A percentile compares a stretch with the other conserved stretches of the same genome.
Evolutionary conservation across 2,797 vertebrate species (phyloP).

Genomic region (Ateles fusciceps): DNA sequence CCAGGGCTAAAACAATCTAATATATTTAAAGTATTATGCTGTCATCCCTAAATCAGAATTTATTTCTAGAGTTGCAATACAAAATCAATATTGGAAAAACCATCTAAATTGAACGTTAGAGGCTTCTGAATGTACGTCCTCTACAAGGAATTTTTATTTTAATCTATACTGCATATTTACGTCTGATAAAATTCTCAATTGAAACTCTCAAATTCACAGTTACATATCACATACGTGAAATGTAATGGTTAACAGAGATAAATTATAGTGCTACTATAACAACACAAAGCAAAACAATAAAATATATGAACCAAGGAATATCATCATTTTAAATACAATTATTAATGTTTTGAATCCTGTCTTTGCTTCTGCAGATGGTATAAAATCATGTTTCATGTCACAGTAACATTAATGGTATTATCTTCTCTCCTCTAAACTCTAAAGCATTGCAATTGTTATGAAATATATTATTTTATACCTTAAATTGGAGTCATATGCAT

Average conservation of each 20-base stretch:
- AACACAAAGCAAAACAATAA: slow-evolving; percentile 14
- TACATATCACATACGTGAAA: neutral
- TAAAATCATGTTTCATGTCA: neutral
- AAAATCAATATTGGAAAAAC: slow-evolving; percentile 67
- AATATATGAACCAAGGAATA: neutral
- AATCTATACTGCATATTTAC: slow-evolving; percentile 32
- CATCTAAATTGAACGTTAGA: slow-evolving; percentile 61
- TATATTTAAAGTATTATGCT: slow-evolving; percentile 59
- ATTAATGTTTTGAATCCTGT: neutral
- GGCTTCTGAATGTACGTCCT: neutral
- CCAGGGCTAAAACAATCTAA: slow-evolving; percentile 47
- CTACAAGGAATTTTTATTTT: slow-evolving; percentile 57
- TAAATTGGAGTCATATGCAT: neutral
- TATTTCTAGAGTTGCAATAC: slow-evolving; percentile 59
- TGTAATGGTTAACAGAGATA: neutral
- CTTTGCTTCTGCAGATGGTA: neutral
- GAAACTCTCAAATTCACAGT: slow-evolving; percentile 25
- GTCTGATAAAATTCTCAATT: slow-evolving; percentile 37
- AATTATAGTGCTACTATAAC: neutral
- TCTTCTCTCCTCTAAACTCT: neutral
- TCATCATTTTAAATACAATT: slow-evolving; percentile 3
- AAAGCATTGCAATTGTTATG: neutral
- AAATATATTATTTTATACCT: neutral
- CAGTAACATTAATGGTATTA: neutral
- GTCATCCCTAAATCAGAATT: slow-evolving; percentile 62